Evolutionary conservation across 2,797 vertebrate genomes (phyloP), one percentile per base, ranked within the genome.

Genomic region (Lagocephalus sceleratus): DNA sequence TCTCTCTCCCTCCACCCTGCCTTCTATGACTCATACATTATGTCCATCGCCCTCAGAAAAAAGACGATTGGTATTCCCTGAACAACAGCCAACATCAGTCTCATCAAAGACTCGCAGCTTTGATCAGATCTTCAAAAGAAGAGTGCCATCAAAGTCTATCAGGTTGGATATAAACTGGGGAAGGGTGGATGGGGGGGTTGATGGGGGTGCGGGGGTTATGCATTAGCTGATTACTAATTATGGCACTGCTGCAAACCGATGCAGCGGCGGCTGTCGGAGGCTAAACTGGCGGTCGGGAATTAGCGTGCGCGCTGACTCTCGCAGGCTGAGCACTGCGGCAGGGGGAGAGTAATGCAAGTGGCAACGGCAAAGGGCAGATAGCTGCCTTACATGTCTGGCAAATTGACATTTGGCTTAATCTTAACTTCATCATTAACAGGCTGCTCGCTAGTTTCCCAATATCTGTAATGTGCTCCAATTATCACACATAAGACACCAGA

Each of bases 61-160:
- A 46, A 66, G 68, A 66, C 20, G 66, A 84, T 82, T 88, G 75
- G 78, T 86, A 84, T 88, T 86, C 85, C 73, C 78, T 57, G 78
- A 76, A 61, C 73, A 74, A 85, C 80, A 81, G 83, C 78, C 87
- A 90, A 89, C 81, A 88, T 83, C 68, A 76, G 63, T 76, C 82
- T 85, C 87, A 89, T 89, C 86, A 89, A 88, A 90, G 80, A 68
- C 76, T 46, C 61, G 49, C 26, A 11, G 75, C 87, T 92, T 91
- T 91, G 90, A 92, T 92, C 89, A 80, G 77, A 67, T 85, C 85
- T 91, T 91, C 90, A 91, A 91, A 29, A 91, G 86, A 81, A 74
- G 70, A 29, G 26, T 81, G 77, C 86, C 89, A 89, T 91, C 88
- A 91, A 88, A 91, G 86, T 89, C 78, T 79, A 87, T 87, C 82